Conservation (phyloP, 2,797 vertebrate species). For the Pyrocephalus nanus region DNA sequence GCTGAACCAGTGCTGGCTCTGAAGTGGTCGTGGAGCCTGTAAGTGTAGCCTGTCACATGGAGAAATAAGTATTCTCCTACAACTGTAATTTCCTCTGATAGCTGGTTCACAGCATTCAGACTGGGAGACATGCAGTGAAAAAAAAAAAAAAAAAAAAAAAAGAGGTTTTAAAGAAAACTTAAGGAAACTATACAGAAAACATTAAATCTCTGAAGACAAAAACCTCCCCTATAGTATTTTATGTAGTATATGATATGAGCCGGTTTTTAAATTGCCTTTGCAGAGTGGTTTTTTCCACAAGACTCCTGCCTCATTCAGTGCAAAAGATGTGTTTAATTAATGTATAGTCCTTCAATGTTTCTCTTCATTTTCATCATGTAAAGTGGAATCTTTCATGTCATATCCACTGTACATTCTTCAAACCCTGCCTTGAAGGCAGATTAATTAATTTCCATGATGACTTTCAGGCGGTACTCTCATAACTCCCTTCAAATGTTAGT, state of each 20-base stretch:
- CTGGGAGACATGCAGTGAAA: neutral
- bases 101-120: neutral
- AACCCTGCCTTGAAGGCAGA: conserved; percentile 47
- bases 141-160: neutral
- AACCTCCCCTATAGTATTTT: neutral
- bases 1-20: neutral
- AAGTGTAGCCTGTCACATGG: neutral
- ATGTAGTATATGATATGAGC: neutral
- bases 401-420: conserved; percentile 38
- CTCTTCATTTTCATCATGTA: conserved; percentile 32
- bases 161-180: neutral
- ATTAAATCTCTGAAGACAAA: neutral
- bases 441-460: conserved; percentile 58
- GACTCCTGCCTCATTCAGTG: neutral
- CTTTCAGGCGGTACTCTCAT: conserved; percentile 22
- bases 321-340: conserved; percentile 34
- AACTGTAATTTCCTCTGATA: neutral
- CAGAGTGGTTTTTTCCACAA: neutral
- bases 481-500: conserved; percentile 20
- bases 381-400: conserved; percentile 52
- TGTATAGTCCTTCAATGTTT: conserved; percentile 10
- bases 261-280: neutral
- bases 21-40: accelerated
- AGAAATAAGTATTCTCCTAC: neutral
- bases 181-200: neutral